Evolutionary conservation across 35 echinoderm and acorn worm genomes (phyloP), one percentile per base, ranked within the genome.

Genomic region (Ophioderma brevispina): DNA sequence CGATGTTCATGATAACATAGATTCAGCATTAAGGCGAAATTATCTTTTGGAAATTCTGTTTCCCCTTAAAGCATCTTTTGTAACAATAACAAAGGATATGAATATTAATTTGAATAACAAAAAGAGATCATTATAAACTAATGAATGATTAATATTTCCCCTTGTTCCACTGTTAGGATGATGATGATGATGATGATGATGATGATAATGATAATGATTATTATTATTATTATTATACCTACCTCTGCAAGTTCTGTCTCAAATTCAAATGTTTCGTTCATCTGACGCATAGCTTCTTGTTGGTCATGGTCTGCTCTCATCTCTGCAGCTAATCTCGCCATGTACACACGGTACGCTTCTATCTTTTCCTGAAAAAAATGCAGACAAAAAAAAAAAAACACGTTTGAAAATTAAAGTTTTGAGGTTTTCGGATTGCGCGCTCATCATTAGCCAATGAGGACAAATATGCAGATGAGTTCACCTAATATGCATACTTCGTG

Each of bases 251-350:
- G 36, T 49, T 82, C 50, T 49, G 37, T 55, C 31, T 92, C 91
- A 43, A 92, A 88, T 11, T 85, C 78, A 15, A 81, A 87, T 13
- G 85, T 78, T 23, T 87, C 91, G 36, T 80, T 49, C 91, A 88
- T 88, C 63, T 81, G 77, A 41, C 56, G 18, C 31, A 32, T 39
- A 13, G 85, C 79, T 36, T 92, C 50, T n/a, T 36, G 36, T 33
- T 81, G 78, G 64, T 92, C 79, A 28, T 41, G 37, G 33, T 92
- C 85, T 64, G 78, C 85, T 33, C 91, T 78, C 34, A 92, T 78
- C 35, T 63, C 77, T 30, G 84, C 87, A 25, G 85, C 91, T 21
- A 92, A 35, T 56, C 50, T 55, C 0, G 36, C 56, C 91, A 92
- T 92, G n/a, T 75, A 92, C 11, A 50, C 35, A 4, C 64, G 36